Evolutionary conservation across 2,888 invertebrate species (phyloP).

Genomic region (Mechanitis messenoides): DNA sequence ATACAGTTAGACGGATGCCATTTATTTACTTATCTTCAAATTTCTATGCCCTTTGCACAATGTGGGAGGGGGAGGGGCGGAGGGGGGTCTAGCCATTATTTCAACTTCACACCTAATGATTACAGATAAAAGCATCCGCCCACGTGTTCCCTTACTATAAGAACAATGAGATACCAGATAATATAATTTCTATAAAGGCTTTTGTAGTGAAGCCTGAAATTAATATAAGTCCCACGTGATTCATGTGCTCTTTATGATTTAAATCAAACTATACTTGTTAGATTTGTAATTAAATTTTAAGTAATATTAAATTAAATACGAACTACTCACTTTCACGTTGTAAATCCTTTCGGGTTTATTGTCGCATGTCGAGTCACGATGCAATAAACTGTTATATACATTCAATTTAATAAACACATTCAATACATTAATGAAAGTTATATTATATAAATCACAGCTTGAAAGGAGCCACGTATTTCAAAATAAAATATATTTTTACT

Average conservation of each 20-base stretch:
- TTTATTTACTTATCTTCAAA: neutral
- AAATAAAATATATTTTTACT: neutral
- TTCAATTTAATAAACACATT: slow-evolving; percentile 26
- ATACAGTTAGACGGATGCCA: neutral
- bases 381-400: slow-evolving; percentile 24
- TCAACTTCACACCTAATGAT: slow-evolving; percentile 5
- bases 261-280: too few species aligned
- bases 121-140: slow-evolving; percentile 6
- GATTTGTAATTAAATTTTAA: neutral
- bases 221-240: slow-evolving; percentile 40
- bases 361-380: slow-evolving; percentile 22
- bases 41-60: neutral
- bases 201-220: slow-evolving; percentile 42
- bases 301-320: slow-evolving; percentile 12
- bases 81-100: neutral
- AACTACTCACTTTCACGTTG: slow-evolving; percentile 20
- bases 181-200: slow-evolving; percentile 41
- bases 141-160: slow-evolving; percentile 7
- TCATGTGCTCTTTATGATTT: slow-evolving; percentile 15
- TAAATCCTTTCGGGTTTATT: slow-evolving; percentile 26
- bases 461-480: slow-evolving; percentile 1
- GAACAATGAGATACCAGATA: slow-evolving; percentile 18
- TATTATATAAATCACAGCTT: neutral
- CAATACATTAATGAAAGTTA: slow-evolving; percentile 21
- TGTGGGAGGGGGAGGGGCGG: neutral